Conservation (phyloP, 2,113 vertebrate genomes). For the Emydura subglobosa region DNA sequence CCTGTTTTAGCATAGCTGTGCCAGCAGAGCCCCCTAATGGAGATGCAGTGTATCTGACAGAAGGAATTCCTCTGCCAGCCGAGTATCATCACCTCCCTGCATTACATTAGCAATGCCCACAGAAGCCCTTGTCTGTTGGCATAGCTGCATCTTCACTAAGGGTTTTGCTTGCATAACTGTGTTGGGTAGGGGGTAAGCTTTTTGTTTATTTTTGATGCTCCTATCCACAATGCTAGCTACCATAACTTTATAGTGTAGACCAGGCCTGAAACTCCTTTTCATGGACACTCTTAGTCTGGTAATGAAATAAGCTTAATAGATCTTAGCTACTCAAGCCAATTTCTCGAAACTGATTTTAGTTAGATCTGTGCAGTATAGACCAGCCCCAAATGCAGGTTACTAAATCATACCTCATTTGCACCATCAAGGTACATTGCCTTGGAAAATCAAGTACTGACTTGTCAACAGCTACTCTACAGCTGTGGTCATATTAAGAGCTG, state of each 20-base stretch:
- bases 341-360: background rate
- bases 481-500: background rate
- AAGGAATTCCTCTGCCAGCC: background rate
- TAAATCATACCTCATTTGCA: background rate
- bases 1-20: background rate
- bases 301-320: background rate
- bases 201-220: background rate
- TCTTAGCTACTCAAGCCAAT: background rate
- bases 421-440: background rate
- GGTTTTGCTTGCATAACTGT: background rate
- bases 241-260: background rate
- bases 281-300: background rate
- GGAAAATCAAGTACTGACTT: background rate
- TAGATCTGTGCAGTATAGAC: background rate
- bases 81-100: background rate
- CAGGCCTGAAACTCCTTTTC: background rate
- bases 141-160: background rate
- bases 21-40: background rate
- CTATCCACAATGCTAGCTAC: background rate
- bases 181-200: background rate
- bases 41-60: background rate
- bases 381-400: background rate
- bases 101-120: background rate
- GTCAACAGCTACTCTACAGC: accelerated
- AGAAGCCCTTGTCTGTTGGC: background rate